A percentile compares a stretch with the other conserved stretches of the same genome.
phyloP scores from a whole-genome alignment of 92 coral and sea anemone species.

The Parazoanthus atlanticus region DNA sequence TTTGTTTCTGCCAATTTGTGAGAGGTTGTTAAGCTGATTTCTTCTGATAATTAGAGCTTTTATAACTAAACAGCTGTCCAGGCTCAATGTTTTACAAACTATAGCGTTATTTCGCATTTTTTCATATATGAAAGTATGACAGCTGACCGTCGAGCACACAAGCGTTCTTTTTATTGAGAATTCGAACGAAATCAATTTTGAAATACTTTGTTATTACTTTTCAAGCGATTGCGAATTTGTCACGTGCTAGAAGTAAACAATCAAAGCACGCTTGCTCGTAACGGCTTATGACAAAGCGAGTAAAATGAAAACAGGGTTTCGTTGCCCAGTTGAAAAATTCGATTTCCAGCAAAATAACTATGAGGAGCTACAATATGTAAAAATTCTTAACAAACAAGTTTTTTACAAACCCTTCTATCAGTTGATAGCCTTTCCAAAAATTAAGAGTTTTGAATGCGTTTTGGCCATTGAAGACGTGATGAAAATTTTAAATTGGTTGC shows the following conservation, averaged over 20 bases:
- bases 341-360: too few relatives aligned
- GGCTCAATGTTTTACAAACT: neutral
- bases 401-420: too few relatives aligned
- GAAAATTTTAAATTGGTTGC: neutral
- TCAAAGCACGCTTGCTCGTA: neutral
- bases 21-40: too few relatives aligned
- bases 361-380: too few relatives aligned
- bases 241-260: neutral
- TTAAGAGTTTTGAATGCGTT: too few relatives aligned
- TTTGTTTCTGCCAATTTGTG: too few relatives aligned
- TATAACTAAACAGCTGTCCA: neutral
- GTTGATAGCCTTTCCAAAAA: too few relatives aligned
- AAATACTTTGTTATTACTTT: neutral
- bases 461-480: too few relatives aligned
- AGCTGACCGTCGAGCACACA: neutral
- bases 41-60: too few relatives aligned
- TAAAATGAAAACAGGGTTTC: neutral
- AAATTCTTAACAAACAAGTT: too few relatives aligned
- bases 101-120: neutral
- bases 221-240: neutral
- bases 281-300: neutral
- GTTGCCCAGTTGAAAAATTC: neutral
- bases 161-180: too few relatives aligned
- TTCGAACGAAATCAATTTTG: neutral
- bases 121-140: neutral